Evolutionary conservation across 2,797 vertebrate species (phyloP).

Genomic region (Morus bassanus): DNA sequence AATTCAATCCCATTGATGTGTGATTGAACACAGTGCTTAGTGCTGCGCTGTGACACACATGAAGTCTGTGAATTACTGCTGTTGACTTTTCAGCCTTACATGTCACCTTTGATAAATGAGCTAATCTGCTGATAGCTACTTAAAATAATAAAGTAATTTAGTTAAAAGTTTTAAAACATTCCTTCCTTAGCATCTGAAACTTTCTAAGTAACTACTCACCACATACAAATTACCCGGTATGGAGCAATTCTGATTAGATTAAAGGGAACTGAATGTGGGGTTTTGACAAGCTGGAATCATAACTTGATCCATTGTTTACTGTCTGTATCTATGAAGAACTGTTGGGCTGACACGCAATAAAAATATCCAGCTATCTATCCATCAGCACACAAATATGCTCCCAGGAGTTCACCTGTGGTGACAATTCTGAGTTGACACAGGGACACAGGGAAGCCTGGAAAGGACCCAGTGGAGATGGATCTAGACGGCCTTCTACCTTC

Average conservation of each 20-base stretch:
- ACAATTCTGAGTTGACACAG: background rate
- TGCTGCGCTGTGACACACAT: background rate
- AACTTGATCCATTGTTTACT: background rate
- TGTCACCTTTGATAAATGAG: constrained; percentile 7
- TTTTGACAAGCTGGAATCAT: background rate
- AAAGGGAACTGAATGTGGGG: background rate
- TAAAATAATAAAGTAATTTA: constrained; percentile 21
- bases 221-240: background rate
- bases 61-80: background rate
- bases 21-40: background rate
- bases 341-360: background rate
- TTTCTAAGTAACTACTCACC: background rate
- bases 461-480: background rate
- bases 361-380: background rate
- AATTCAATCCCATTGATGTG: background rate
- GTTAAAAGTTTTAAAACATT: background rate
- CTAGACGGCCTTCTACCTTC: background rate
- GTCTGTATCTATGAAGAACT: background rate
- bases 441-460: background rate
- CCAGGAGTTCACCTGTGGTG: background rate
- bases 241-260: background rate
- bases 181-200: background rate
- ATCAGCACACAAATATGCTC: background rate
- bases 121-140: constrained; percentile 18
- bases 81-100: background rate